These are phyloP conservation scores for Eulithis prunata DNA, from an alignment of 2,888 invertebrate genomes.

Conservation along the genomic window DNA sequence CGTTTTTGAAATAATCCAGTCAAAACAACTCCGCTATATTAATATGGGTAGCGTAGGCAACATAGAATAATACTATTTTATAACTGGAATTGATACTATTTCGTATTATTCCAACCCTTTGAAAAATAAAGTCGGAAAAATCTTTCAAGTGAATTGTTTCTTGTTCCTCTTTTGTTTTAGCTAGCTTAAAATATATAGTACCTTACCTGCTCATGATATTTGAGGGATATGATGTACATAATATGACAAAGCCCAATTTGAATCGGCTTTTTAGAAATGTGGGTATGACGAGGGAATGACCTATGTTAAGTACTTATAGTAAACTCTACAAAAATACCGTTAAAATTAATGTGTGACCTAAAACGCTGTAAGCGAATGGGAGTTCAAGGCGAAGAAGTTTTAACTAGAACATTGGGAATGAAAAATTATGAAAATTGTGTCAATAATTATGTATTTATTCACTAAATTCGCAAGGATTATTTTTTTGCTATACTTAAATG, in stretches of 20 bases:
- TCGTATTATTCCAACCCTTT: not conserved
- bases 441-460: too few species aligned
- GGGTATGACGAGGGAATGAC: too few species aligned
- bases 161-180: not conserved
- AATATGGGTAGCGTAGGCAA: slow-evolving; percentile 23
- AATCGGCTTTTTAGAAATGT: too few species aligned
- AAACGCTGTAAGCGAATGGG: too few species aligned
- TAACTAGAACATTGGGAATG: too few species aligned
- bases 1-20: not conserved
- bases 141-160: slow-evolving; percentile 7
- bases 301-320: too few species aligned
- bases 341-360: too few species aligned
- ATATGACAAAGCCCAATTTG: not conserved
- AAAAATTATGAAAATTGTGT: too few species aligned
- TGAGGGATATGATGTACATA: not conserved
- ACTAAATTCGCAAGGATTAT: too few species aligned
- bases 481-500: not conserved
- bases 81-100: slow-evolving; percentile 36
- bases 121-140: not conserved
- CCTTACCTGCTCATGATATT: not conserved
- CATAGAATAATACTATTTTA: slow-evolving; percentile 25
- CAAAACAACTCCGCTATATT: slow-evolving; percentile 18
- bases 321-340: too few species aligned
- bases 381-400: too few species aligned
- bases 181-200: not conserved